phyloP scores from a whole-genome alignment of 1,140 invertebrate species.

The Lycorma delicatula region DNA sequence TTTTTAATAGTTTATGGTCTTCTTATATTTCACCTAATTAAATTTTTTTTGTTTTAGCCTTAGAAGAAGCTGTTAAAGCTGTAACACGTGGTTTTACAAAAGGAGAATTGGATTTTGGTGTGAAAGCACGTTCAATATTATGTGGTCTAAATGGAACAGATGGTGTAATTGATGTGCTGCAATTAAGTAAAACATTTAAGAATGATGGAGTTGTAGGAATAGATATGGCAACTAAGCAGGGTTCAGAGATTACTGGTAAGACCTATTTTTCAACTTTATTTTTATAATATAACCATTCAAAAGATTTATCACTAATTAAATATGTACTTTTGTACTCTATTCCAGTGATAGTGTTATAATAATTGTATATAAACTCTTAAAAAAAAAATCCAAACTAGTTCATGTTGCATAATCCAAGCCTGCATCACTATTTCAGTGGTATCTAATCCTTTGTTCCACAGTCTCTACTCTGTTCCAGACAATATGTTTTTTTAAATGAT shows the following conservation, averaged over 20 bases:
- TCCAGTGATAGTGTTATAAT: too few species aligned
- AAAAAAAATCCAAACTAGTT: too few species aligned
- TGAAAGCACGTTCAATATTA: constrained; percentile 43
- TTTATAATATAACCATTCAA: not conserved
- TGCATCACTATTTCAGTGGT: too few species aligned
- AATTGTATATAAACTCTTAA: too few species aligned
- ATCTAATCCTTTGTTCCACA: too few species aligned
- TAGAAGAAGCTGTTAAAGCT: not conserved
- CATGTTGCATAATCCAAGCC: too few species aligned
- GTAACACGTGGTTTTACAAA: constrained; percentile 35
- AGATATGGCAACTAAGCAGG: constrained; percentile 41
- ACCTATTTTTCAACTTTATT: not conserved
- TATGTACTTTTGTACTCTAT: too few species aligned
- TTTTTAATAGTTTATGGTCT: not conserved
- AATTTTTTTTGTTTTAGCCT: not conserved
- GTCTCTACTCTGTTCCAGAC: too few species aligned
- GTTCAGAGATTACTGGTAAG: not conserved
- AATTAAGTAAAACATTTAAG: constrained; percentile 42
- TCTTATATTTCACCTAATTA: not conserved
- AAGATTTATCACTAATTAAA: too few species aligned
- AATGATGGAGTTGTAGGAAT: constrained; percentile 50
- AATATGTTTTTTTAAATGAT: too few species aligned
- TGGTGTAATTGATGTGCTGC: constrained; percentile 40
- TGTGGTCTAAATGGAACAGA: constrained; percentile 30
- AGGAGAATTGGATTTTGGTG: constrained; percentile 43